These are phyloP conservation scores for Melanerpes aurifrons DNA, from an alignment of 2,113 vertebrate genomes.

Conservation along the genomic window DNA sequence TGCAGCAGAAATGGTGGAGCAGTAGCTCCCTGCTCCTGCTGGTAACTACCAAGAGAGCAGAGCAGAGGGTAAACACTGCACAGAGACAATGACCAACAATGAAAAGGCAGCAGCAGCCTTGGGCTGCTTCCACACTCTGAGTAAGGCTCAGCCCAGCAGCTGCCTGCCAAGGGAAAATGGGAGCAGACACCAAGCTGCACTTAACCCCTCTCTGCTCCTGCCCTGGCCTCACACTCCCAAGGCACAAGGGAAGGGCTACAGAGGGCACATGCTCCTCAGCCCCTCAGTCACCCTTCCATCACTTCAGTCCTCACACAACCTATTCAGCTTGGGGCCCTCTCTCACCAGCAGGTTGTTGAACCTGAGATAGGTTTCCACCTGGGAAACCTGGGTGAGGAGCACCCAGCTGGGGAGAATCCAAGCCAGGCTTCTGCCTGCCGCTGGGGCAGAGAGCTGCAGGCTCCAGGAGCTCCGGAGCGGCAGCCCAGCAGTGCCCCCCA, in stretches of 20 bases:
- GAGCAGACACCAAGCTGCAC: constrained; percentile 43
- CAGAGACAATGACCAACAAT: constrained; percentile 59
- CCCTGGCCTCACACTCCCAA: background rate
- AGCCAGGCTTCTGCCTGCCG: background rate
- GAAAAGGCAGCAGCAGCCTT: constrained; percentile 49
- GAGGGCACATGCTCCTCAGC: constrained; percentile 53
- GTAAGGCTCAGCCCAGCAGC: constrained; percentile 48
- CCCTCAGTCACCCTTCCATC: constrained; percentile 53
- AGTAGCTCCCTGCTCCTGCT: background rate
- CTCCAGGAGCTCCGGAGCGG: background rate
- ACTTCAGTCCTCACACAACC: constrained; percentile 57
- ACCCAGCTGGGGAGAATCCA: background rate
- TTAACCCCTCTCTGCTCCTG: constrained; percentile 58
- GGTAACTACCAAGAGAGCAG: background rate
- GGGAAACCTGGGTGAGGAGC: background rate
- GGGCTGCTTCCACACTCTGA: constrained; percentile 53
- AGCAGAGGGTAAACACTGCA: constrained; percentile 36
- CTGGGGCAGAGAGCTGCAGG: background rate
- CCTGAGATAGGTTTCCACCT: background rate
- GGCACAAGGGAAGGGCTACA: constrained; percentile 46
- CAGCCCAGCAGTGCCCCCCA: background rate
- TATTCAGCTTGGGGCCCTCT: background rate
- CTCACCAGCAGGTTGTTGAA: constrained; percentile 14
- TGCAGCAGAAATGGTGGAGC: background rate
- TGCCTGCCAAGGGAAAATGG: constrained; percentile 55